Percentiles rank a stretch among this genome's conserved stretches.
Evolutionary conservation across 1,140 invertebrate species (phyloP).

Genomic region (Magallana ariakensis): DNA sequence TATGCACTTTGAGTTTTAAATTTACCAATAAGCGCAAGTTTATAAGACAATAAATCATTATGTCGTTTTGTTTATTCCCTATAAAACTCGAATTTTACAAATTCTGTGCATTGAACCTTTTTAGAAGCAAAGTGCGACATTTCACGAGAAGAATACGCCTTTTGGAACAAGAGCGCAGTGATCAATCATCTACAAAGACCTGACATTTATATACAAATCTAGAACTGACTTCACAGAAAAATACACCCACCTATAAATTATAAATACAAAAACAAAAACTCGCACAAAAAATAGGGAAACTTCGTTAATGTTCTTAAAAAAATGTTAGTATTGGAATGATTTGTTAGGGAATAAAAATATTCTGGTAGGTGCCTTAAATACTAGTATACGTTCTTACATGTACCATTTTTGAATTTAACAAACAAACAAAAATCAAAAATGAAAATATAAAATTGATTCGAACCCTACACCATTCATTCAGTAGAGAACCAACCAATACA

Average conservation of each 20-base stretch:
- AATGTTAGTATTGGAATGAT: no score
- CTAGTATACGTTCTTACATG: no score
- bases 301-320: no score
- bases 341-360: no score
- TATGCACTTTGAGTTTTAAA: background rate
- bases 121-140: slow-evolving; percentile 2
- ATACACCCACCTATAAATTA: background rate
- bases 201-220: background rate
- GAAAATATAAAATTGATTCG: no score
- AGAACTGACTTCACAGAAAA: background rate
- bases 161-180: background rate
- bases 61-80: background rate
- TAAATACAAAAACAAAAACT: background rate
- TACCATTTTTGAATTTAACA: no score
- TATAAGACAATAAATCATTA: background rate
- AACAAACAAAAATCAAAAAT: no score
- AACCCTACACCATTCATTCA: no score
- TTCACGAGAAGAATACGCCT: background rate
- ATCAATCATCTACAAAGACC: background rate
- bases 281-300: background rate
- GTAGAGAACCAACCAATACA: no score
- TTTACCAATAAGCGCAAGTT: background rate
- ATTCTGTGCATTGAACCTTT: background rate
- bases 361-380: no score
- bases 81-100: background rate